A percentile compares a stretch with the other conserved stretches of the same genome.
Conservation (phyloP, 1,140 invertebrate species). For the Philaenus spumarius region DNA sequence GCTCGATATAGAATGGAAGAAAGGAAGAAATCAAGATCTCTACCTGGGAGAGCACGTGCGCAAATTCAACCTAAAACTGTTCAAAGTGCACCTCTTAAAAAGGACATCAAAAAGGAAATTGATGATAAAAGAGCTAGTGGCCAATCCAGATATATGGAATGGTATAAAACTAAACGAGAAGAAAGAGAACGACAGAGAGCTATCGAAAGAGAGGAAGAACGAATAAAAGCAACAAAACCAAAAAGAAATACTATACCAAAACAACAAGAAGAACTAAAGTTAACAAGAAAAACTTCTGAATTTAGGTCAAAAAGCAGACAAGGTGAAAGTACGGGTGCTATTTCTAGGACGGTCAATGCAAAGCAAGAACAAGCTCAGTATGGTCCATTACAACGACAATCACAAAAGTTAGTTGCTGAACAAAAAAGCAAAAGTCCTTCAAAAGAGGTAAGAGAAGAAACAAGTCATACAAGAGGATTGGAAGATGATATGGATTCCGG, state of each 20-base stretch:
- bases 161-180: conserved; percentile 42
- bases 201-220: conserved; percentile 23
- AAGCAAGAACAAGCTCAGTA: too few relatives aligned
- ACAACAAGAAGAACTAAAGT: conserved; percentile 7
- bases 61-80: not conserved
- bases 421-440: conserved; percentile 12
- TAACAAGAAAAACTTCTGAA: not conserved
- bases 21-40: not conserved
- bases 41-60: not conserved
- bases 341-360: too few relatives aligned
- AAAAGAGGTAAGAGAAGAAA: conserved; percentile 28
- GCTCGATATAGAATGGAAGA: not conserved
- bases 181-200: conserved; percentile 27
- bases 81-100: not conserved
- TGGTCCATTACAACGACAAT: too few relatives aligned
- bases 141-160: conserved; percentile 47
- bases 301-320: not conserved
- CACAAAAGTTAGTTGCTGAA: not conserved
- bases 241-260: conserved; percentile 31
- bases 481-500: conserved; percentile 67
- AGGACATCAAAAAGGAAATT: not conserved
- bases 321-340: too few relatives aligned
- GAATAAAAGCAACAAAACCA: conserved; percentile 2
- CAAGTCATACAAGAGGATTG: conserved; percentile 26
- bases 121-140: conserved; percentile 26